phyloP scores from a whole-genome alignment of 2,797 vertebrate genomes.

The Muraenolepis orangiensis region DNA sequence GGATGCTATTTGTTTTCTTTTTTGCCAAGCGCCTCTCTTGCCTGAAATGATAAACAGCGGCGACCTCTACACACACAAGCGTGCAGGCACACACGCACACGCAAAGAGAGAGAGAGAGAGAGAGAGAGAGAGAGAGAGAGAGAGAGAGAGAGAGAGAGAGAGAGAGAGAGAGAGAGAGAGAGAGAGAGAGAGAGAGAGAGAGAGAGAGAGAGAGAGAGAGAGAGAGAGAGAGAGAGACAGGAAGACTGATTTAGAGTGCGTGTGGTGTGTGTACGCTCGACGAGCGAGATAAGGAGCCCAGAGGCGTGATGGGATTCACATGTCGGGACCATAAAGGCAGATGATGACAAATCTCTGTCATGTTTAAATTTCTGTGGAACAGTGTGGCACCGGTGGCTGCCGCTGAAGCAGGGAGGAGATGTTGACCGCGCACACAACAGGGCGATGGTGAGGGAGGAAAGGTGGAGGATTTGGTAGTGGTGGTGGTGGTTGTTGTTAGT shows the following conservation, averaged over 20 bases:
- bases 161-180: conserved; percentile 7
- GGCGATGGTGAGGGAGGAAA: conserved; percentile 57
- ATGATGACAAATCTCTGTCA: conserved; percentile 64
- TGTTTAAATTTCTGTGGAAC: conserved; percentile 50
- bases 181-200: neutral
- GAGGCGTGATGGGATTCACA: conserved; percentile 37
- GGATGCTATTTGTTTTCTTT: conserved; percentile 45
- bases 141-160: conserved; percentile 26
- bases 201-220: neutral
- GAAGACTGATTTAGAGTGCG: conserved; percentile 28
- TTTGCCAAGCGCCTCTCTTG: conserved; percentile 43
- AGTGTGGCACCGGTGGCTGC: conserved; percentile 49
- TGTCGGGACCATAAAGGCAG: conserved; percentile 54
- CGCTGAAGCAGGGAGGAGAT: conserved; percentile 56
- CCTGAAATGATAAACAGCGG: conserved; percentile 54
- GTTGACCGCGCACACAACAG: no score
- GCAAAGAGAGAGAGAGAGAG: neutral
- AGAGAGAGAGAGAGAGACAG: conserved; percentile 17
- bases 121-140: conserved; percentile 13
- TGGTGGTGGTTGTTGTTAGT: no score
- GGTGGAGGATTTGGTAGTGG: no score
- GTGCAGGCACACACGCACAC: neutral
- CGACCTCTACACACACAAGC: neutral
- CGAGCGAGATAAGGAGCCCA: conserved; percentile 51
- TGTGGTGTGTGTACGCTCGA: conserved; percentile 17